Percentiles rank a stretch among this genome's conserved stretches.
These are phyloP conservation scores for Andrena chrysosceles DNA, from an alignment of 2,888 invertebrate genomes.

Conservation along the genomic window DNA sequence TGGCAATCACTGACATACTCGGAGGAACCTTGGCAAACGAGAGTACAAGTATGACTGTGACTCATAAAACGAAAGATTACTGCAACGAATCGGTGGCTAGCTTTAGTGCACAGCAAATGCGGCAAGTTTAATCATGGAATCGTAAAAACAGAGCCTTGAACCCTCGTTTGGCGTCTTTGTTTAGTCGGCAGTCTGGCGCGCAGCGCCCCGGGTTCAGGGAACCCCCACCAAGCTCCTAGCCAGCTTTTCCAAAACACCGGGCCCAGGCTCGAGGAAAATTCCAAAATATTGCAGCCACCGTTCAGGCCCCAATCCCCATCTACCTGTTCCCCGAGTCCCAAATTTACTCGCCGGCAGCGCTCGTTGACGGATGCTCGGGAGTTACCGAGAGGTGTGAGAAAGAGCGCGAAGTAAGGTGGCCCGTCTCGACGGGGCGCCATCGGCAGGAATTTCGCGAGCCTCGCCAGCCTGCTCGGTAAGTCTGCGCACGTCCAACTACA, in stretches of 20 bases:
- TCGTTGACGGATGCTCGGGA: no score
- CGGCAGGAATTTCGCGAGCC: not conserved
- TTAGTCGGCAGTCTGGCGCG: not conserved
- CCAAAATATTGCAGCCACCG: no score
- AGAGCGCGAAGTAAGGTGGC: no score
- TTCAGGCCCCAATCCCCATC: no score
- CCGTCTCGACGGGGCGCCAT: no score
- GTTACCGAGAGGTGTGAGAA: no score
- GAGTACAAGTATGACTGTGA: not conserved
- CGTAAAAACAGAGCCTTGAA: slow-evolving; percentile 3
- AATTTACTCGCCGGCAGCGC: no score
- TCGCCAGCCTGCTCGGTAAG: not conserved
- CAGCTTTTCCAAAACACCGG: not conserved
- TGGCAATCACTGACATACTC: not conserved
- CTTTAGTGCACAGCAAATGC: not conserved
- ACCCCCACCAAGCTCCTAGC: not conserved
- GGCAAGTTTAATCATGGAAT: not conserved
- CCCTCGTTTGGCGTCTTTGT: not conserved
- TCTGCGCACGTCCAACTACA: not conserved
- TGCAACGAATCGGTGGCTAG: not conserved
- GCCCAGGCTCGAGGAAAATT: not conserved
- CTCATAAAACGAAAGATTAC: not conserved
- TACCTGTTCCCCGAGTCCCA: no score
- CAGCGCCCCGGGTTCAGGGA: not conserved
- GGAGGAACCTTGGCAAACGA: not conserved